Evolutionary conservation across 2,113 vertebrate species (phyloP).

Genomic region (Calidris pygmaea): DNA sequence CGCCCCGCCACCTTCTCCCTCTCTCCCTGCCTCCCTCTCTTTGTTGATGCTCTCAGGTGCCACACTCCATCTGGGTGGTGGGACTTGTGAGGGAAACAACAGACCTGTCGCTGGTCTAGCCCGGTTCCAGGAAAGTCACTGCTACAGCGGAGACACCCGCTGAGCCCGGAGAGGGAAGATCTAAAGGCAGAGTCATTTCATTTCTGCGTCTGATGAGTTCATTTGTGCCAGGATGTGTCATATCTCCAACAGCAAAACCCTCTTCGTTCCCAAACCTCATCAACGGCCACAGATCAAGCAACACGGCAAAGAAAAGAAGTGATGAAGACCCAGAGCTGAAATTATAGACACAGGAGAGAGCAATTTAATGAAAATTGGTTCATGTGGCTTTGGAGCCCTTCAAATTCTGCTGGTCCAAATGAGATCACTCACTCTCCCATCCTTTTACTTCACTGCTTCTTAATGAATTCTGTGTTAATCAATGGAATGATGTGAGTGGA

Average conservation of each 20-base stretch:
- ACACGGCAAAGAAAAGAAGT: rapidly evolving
- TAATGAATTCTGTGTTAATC: not conserved
- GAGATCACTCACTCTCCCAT: not conserved
- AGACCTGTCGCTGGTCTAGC: not conserved
- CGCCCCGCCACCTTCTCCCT: not conserved
- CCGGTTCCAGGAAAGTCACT: not conserved
- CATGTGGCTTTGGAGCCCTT: not conserved
- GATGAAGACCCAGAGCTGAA: not conserved
- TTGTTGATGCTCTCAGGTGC: constrained; percentile 25
- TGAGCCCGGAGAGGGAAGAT: not conserved
- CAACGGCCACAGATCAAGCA: not conserved
- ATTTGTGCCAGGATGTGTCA: not conserved
- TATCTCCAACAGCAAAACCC: not conserved
- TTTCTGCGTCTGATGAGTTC: not conserved
- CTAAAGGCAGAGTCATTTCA: not conserved
- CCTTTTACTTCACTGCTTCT: not conserved
- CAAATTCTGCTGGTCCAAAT: not conserved
- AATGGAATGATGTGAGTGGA: not conserved
- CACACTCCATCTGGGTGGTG: not conserved
- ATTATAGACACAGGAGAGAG: not conserved
- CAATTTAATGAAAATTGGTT: not conserved
- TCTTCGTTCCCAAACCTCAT: not conserved
- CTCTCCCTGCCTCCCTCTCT: not conserved
- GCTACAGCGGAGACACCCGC: not conserved
- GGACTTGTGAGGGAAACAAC: constrained; percentile 13